Evolutionary conservation across 2,797 vertebrate species (phyloP).

Genomic region (Rhinella marina): DNA sequence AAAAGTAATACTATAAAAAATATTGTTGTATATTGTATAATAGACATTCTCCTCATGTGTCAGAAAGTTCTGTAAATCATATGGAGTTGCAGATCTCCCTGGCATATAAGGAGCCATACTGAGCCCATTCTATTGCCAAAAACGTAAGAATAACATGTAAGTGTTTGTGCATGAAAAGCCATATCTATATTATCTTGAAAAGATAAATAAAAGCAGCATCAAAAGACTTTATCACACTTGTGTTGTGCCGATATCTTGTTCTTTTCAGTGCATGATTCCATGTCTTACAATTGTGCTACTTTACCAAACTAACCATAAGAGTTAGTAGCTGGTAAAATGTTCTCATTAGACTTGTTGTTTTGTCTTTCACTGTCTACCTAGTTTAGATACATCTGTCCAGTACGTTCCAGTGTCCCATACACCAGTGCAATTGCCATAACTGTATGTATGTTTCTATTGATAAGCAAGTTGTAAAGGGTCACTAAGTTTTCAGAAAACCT

Average conservation of each 20-base stretch:
- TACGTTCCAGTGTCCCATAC: neutral
- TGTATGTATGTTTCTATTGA: neutral
- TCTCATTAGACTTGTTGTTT: constrained; percentile 30
- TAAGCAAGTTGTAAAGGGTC: neutral
- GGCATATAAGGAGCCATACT: constrained; percentile 33
- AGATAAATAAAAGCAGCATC: constrained; percentile 70
- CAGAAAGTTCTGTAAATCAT: constrained; percentile 50
- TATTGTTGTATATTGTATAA: constrained; percentile 62
- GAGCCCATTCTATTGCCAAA: constrained; percentile 55
- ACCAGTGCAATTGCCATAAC: neutral
- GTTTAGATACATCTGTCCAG: constrained; percentile 3
- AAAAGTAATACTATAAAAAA: constrained; percentile 58
- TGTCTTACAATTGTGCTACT: constrained; percentile 63
- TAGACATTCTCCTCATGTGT: constrained; percentile 50
- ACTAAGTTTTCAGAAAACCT: no score
- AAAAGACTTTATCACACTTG: constrained; percentile 67
- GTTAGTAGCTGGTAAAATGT: constrained; percentile 44
- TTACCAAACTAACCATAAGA: constrained; percentile 65
- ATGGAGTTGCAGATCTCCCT: constrained; percentile 16
- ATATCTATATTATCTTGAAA: constrained; percentile 65
- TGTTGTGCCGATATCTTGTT: constrained; percentile 67
- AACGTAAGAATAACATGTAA: constrained; percentile 65
- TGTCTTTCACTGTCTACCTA: constrained; percentile 20
- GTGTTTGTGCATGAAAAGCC: constrained; percentile 68
- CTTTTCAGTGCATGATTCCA: constrained; percentile 63